Percentiles rank a stretch among this genome's conserved stretches.
Evolutionary conservation across 2,113 vertebrate species (phyloP).

Genomic region (Triplophysa siluroides): DNA sequence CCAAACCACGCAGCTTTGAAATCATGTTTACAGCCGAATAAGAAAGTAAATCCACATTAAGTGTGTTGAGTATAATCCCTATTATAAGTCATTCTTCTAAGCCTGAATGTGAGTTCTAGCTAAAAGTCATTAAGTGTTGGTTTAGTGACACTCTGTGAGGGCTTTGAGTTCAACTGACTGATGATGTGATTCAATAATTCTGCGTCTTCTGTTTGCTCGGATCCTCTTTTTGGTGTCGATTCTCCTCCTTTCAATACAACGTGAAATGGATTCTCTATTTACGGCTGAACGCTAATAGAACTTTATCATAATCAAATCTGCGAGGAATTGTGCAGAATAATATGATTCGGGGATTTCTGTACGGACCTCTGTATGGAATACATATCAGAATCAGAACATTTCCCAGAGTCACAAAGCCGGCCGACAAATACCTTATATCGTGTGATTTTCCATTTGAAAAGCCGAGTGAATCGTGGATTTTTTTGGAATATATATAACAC

Average conservation of each 20-base stretch:
- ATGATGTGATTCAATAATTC: conserved; percentile 75
- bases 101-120: not conserved
- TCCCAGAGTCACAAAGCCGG: conserved; percentile 47
- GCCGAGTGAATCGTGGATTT: conserved; percentile 46
- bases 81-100: conserved; percentile 20
- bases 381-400: conserved; percentile 78
- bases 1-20: not conserved
- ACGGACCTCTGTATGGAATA: conserved; percentile 82
- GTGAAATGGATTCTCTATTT: conserved; percentile 69
- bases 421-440: conserved; percentile 56
- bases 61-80: not conserved
- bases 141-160: conserved; percentile 74
- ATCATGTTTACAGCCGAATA: too few species aligned
- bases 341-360: conserved; percentile 47
- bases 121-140: conserved; percentile 72
- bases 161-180: conserved; percentile 65
- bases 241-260: conserved; percentile 69
- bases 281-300: conserved; percentile 69
- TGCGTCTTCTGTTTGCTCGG: conserved; percentile 67
- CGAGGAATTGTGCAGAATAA: conserved; percentile 73
- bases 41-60: conserved; percentile 1
- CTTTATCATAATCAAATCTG: conserved; percentile 75
- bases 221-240: conserved; percentile 66
- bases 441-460: conserved; percentile 60
- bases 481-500: conserved; percentile 43